Evolutionary conservation across 2,797 vertebrate genomes (phyloP), one percentile per base, ranked within the genome.

Genomic region (Sebastes cheni): DNA sequence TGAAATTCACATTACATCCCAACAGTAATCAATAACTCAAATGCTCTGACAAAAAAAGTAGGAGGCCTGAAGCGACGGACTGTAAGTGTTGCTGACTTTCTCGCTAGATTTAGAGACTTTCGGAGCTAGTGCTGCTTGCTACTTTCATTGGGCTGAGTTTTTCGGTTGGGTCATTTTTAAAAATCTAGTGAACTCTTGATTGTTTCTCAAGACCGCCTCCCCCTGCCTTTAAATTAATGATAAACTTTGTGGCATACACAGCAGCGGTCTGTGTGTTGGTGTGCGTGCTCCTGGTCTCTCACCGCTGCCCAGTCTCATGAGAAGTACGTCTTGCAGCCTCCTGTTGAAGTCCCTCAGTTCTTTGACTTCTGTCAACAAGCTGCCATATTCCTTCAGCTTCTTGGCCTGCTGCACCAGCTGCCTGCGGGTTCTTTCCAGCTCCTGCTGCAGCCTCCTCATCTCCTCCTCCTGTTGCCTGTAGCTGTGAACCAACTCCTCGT

Each of bases 381-480:
- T 97, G 87, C 98, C 97, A 50, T 98, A 99, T 91, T 99, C 98
- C 93, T 99, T 99, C 46, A 99, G 97, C 93, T 99, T 99, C 95
- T 99, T 99, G 90, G 98, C 98, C 93, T 99, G 98, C 88, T 99
- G 98, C n/a, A 99, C 97, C 79, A 99, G 97, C 95, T 99, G 98
- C 75, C 98, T 95, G 76, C 98, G 97, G 4, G 98, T 99, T 89
- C 98, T 95, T 91, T 99, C 98, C 75, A 99, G 96, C 93, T 99
- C 98, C 94, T 99, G 98, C 83, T 99, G 98, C 90, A 99, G 96
- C 89, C 98, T 96, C 79, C 97, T 96, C 97, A 99, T 98, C 93
- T 99, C 98, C 89, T 99, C 98, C 86, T 99, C 98, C 72, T 99
- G 98, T 91, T 99, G 98, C 89, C 98, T 96, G 93, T 99, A 99